Conservation (phyloP, 1,140 invertebrate genomes). For the Drosophila ananassae region DNA sequence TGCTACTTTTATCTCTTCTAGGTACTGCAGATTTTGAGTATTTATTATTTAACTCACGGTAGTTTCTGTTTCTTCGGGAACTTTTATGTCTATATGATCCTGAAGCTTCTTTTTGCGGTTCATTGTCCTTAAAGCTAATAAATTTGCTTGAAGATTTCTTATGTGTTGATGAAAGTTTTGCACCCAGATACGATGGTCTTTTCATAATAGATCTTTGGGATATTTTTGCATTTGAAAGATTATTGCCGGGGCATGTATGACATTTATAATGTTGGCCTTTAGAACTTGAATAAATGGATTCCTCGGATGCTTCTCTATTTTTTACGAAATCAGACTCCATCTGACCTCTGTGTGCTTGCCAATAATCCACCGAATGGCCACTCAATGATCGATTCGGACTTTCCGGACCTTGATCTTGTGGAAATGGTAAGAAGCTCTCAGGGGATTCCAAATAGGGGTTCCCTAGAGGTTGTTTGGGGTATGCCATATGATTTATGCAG, state of each 20-base stretch:
- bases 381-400: background rate
- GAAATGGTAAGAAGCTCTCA: background rate
- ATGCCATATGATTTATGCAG: background rate
- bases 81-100: background rate
- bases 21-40: too few species aligned
- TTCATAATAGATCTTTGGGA: constrained; percentile 3
- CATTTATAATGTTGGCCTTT: too few species aligned
- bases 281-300: background rate
- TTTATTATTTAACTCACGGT: too few species aligned
- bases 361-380: background rate
- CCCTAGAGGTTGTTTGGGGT: background rate
- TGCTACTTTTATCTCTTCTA: too few species aligned
- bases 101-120: background rate
- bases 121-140: background rate
- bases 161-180: background rate
- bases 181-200: background rate
- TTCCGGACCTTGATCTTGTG: background rate
- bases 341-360: background rate
- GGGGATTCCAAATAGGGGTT: background rate
- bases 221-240: background rate
- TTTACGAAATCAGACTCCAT: background rate
- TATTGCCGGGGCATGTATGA: background rate
- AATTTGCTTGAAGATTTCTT: background rate
- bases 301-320: background rate
- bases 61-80: background rate